Evolutionary conservation across 2,888 invertebrate species (phyloP).

Genomic region (Ormia ochracea): DNA sequence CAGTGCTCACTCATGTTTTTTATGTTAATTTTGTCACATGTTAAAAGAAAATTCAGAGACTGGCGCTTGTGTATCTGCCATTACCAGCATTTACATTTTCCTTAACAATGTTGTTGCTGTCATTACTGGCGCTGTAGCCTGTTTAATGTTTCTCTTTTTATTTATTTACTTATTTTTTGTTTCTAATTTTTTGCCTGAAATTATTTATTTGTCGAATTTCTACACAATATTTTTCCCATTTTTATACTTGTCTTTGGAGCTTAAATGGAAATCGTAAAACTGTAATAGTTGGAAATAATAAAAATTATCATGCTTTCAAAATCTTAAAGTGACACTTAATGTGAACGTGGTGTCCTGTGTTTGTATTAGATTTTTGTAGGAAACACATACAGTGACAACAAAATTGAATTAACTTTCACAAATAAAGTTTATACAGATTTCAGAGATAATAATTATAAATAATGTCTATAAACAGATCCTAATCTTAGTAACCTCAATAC

Average conservation of each 20-base stretch:
- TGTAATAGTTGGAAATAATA: constrained; percentile 35
- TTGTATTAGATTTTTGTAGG: neutral
- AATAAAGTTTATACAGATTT: neutral
- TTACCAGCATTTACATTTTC: constrained; percentile 45
- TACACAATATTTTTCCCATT: constrained; percentile 14
- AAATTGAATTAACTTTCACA: constrained; percentile 4
- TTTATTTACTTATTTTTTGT: no score
- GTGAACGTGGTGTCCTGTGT: neutral
- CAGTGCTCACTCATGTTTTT: constrained; percentile 11
- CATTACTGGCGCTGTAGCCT: constrained; percentile 14
- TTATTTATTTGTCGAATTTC: constrained; percentile 13
- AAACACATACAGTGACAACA: neutral
- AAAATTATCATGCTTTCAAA: constrained; percentile 11
- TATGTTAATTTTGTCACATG: constrained; percentile 55
- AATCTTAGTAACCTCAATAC: no score
- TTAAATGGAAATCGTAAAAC: constrained; percentile 25
- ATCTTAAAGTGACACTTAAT: constrained; percentile 23
- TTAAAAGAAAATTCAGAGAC: constrained; percentile 33
- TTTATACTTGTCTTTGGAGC: neutral
- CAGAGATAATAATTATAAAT: neutral
- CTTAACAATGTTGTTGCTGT: constrained; percentile 24
- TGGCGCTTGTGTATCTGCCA: constrained; percentile 52
- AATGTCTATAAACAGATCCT: neutral
- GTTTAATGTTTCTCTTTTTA: neutral
- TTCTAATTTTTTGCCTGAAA: constrained; percentile 1